phyloP scores from a whole-genome alignment of 2,888 invertebrate genomes.

The Eupsilia transversa region DNA sequence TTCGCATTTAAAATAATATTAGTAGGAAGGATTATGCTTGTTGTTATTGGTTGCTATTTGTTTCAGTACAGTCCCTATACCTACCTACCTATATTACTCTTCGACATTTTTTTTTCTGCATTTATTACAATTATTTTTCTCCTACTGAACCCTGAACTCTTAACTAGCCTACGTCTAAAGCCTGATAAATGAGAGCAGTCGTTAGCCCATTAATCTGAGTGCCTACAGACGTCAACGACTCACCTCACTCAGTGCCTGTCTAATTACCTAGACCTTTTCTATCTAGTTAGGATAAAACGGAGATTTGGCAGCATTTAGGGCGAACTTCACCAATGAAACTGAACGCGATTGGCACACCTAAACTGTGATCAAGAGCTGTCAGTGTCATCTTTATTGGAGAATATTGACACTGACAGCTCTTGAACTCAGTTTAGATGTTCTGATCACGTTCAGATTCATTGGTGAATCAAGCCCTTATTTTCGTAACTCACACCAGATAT shows the following conservation, averaged over 20 bases:
- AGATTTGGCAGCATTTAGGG: not conserved
- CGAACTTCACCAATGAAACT: too few species aligned
- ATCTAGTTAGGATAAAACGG: conserved; percentile 1
- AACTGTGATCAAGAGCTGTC: too few species aligned
- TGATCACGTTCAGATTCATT: too few species aligned
- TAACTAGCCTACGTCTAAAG: conserved; percentile 18
- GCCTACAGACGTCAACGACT: conserved; percentile 39
- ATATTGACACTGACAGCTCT: too few species aligned
- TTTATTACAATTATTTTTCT: not conserved
- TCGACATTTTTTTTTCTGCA: not conserved
- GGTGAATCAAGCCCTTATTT: too few species aligned
- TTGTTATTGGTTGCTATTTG: too few species aligned
- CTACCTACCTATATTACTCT: not conserved
- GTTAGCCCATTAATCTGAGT: conserved; percentile 46
- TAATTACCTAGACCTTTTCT: conserved; percentile 27
- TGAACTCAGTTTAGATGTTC: too few species aligned
- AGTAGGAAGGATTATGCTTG: too few species aligned
- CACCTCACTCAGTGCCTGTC: conserved; percentile 11
- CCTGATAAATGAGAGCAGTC: conserved; percentile 55
- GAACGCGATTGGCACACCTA: too few species aligned
- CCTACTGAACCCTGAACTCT: conserved; percentile 38
- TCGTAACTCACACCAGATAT: not conserved
- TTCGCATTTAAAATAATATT: too few species aligned
- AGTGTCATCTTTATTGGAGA: too few species aligned
- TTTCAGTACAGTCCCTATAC: not conserved